These are phyloP conservation scores for Cartodere bifasciata DNA, from an alignment of 2,888 invertebrate species.

Conservation along the genomic window DNA sequence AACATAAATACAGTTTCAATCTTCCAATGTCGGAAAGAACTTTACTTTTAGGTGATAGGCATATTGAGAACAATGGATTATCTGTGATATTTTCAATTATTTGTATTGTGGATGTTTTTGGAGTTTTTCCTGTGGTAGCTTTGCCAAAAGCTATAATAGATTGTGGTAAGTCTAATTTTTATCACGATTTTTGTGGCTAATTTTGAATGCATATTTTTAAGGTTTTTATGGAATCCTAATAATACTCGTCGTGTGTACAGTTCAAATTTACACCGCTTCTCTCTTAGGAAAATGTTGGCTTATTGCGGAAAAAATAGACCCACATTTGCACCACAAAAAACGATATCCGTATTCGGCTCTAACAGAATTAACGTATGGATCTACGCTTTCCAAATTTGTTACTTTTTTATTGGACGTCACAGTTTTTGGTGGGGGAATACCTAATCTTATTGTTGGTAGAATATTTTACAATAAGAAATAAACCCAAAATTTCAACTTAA, in stretches of 20 bases:
- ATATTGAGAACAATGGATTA: slow-evolving; percentile 34
- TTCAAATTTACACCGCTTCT: slow-evolving; percentile 72
- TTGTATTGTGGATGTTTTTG: slow-evolving; percentile 71
- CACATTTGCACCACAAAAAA: slow-evolving; percentile 35
- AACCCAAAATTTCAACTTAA: slow-evolving; percentile 2
- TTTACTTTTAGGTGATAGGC: slow-evolving; percentile 12
- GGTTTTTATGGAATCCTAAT: slow-evolving; percentile 60
- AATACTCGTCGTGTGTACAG: slow-evolving; percentile 49
- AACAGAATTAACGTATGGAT: slow-evolving; percentile 66
- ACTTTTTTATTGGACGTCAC: slow-evolving; percentile 60
- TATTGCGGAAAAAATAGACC: slow-evolving; percentile 58
- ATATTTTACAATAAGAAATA: background rate
- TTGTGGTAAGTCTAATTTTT: slow-evolving; percentile 47
- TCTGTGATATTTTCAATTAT: slow-evolving; percentile 58
- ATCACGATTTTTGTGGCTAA: slow-evolving; percentile 2
- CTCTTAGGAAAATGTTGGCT: slow-evolving; percentile 72
- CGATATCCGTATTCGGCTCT: slow-evolving; percentile 78
- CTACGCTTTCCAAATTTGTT: slow-evolving; percentile 45
- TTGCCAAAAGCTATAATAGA: slow-evolving; percentile 61
- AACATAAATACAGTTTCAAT: slow-evolving; percentile 3
- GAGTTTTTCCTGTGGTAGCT: slow-evolving; percentile 69
- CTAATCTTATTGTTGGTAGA: slow-evolving; percentile 64
- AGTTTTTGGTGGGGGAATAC: slow-evolving; percentile 65
- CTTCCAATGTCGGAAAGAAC: slow-evolving; percentile 14
- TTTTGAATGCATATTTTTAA: slow-evolving; percentile 29